Conservation (phyloP, 2,888 invertebrate species). For the Ectobius pallidus region DNA sequence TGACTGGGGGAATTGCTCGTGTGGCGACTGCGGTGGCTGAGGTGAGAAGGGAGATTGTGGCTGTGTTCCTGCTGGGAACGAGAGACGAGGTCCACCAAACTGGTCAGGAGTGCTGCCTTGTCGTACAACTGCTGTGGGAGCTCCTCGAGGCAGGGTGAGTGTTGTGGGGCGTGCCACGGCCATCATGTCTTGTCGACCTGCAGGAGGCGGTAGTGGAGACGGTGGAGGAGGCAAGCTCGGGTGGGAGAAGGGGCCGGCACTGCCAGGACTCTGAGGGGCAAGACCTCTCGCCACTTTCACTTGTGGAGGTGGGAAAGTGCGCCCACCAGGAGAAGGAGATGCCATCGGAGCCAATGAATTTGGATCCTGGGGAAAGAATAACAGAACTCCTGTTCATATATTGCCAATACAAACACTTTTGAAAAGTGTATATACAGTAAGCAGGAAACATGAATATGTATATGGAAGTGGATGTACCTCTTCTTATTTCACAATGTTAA, state of each 20-base stretch:
- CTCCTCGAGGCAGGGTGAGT: slow-evolving; percentile 33
- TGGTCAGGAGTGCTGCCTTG: slow-evolving; percentile 23
- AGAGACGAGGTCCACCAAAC: slow-evolving; percentile 36
- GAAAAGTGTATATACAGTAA: not conserved
- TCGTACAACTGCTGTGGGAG: slow-evolving; percentile 32
- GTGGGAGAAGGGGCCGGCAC: slow-evolving; percentile 34
- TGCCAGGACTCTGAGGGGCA: slow-evolving; percentile 43
- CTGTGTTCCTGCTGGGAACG: slow-evolving; percentile 45
- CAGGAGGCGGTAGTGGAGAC: slow-evolving; percentile 30
- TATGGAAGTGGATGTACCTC: too few relatives aligned
- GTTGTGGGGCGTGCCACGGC: slow-evolving; percentile 33
- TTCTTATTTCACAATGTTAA: too few relatives aligned
- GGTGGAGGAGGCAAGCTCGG: slow-evolving; percentile 38
- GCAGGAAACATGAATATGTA: too few relatives aligned
- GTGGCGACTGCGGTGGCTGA: slow-evolving; percentile 57
- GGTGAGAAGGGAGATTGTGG: slow-evolving; percentile 58
- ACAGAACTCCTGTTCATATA: too few relatives aligned
- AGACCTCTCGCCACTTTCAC: slow-evolving; percentile 54
- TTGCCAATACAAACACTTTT: not conserved
- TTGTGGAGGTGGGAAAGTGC: slow-evolving; percentile 49
- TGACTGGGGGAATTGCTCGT: slow-evolving; percentile 49
- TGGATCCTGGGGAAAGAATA: slow-evolving; percentile 50
- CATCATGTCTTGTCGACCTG: slow-evolving; percentile 26
- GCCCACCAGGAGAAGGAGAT: slow-evolving; percentile 48
- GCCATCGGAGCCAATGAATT: slow-evolving; percentile 51